Percentiles rank a stretch among this genome's conserved stretches.
These are phyloP conservation scores for Scolanthus callimorphus DNA, from an alignment of 92 coral and sea anemone genomes.

Conservation along the genomic window DNA sequence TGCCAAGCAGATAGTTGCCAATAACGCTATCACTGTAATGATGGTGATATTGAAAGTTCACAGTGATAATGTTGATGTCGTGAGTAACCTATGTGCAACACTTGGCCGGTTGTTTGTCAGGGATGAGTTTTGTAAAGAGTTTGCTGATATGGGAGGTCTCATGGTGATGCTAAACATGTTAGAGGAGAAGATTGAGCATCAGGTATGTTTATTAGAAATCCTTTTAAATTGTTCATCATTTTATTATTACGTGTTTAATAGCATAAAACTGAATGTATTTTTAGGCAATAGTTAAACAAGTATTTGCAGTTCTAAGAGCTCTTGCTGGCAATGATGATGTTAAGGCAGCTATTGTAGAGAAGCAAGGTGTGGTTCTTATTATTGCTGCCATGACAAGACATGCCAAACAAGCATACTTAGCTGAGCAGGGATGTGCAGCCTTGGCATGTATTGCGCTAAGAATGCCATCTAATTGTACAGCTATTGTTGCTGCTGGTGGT, in stretches of 20 bases:
- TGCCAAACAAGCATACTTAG: slow-evolving; percentile 71
- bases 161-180: slow-evolving; percentile 59
- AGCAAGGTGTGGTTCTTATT: slow-evolving; percentile 68
- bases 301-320: slow-evolving; percentile 67
- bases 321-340: slow-evolving; percentile 89
- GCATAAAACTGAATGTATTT: no score
- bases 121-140: slow-evolving; percentile 78
- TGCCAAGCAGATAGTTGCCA: slow-evolving; percentile 80
- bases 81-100: slow-evolving; percentile 74
- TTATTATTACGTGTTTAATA: no score
- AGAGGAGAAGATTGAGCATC: slow-evolving; percentile 50
- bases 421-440: slow-evolving; percentile 88
- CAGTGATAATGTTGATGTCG: slow-evolving; percentile 32
- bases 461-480: slow-evolving; percentile 57
- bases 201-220: no score
- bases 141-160: slow-evolving; percentile 78
- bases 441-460: slow-evolving; percentile 77
- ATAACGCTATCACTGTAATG: slow-evolving; percentile 55
- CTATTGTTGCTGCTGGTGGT: slow-evolving; percentile 75
- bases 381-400: slow-evolving; percentile 79
- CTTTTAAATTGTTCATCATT: no score
- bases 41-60: slow-evolving; percentile 38
- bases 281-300: slow-evolving; percentile 78
- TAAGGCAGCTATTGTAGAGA: slow-evolving; percentile 68
- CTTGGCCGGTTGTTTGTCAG: slow-evolving; percentile 73